Percentiles rank a stretch among this genome's conserved stretches.
Conservation (phyloP, 35 echinoderm and acorn worm species). For the Hemicentrotus pulcherrimus region DNA sequence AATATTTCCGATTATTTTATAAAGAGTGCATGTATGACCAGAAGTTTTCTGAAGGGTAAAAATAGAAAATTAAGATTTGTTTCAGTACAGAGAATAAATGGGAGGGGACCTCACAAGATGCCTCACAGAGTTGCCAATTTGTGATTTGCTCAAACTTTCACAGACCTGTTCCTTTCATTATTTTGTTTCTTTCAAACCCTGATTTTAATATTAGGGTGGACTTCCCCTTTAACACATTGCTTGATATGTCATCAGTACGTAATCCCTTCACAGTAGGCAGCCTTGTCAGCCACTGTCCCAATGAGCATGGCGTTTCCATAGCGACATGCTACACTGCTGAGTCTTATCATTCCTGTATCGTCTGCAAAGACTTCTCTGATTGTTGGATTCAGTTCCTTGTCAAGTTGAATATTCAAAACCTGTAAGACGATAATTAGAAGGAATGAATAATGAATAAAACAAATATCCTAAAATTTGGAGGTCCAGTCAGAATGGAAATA, state of each 20-base stretch:
- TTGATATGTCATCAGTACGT: neutral
- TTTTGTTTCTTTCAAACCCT: too few relatives aligned
- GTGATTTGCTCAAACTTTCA: too few relatives aligned
- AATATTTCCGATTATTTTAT: too few relatives aligned
- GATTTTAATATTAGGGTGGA: too few relatives aligned
- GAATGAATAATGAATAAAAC: neutral
- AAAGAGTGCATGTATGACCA: too few relatives aligned
- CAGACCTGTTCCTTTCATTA: too few relatives aligned
- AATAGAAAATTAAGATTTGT: too few relatives aligned
- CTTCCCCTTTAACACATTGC: too few relatives aligned
- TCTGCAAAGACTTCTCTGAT: constrained; percentile 73
- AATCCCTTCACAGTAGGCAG: constrained; percentile 17
- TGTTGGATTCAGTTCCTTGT: constrained; percentile 49
- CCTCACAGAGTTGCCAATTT: too few relatives aligned
- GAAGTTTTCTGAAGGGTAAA: too few relatives aligned
- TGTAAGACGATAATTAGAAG: neutral
- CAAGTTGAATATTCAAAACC: constrained; percentile 62
- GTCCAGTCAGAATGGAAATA: neutral
- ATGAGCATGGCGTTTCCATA: constrained; percentile 65
- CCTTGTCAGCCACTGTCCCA: constrained; percentile 58
- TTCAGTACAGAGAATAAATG: too few relatives aligned
- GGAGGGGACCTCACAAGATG: too few relatives aligned
- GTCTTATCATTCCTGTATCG: constrained; percentile 55
- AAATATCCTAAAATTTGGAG: neutral
- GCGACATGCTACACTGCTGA: constrained; percentile 70